A percentile compares a stretch with the other conserved stretches of the same genome.
Conservation (phyloP, 2,888 invertebrate genomes). For the Diloba caeruleocephala region DNA sequence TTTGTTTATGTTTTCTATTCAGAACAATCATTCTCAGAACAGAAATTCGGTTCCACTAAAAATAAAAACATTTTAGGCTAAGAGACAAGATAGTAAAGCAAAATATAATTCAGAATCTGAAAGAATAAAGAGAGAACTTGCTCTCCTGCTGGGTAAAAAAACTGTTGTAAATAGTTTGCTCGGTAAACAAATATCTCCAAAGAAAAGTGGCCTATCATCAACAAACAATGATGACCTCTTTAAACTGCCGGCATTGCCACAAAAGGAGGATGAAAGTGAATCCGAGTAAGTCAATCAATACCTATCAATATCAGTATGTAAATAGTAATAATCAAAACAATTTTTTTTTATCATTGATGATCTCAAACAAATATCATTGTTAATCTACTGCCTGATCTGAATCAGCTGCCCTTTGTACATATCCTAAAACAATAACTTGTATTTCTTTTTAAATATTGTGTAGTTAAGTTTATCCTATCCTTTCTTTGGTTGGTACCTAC, state of each 20-base stretch:
- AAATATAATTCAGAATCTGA: conserved; percentile 92
- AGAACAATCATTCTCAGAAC: conserved; percentile 9
- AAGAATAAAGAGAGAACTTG: conserved; percentile 92
- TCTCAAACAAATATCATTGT: no score
- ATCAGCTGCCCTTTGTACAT: no score
- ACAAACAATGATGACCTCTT: conserved; percentile 90
- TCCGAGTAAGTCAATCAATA: conserved; percentile 88
- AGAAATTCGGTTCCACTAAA: conserved; percentile 1
- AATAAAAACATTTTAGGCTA: conserved; percentile 88
- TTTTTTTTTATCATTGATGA: no score
- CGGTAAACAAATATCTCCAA: conserved; percentile 86
- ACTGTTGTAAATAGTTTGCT: conserved; percentile 93
- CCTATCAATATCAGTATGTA: no score
- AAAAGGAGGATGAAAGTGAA: conserved; percentile 72
- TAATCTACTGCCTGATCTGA: no score
- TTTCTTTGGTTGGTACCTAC: no score
- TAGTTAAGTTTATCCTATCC: no score
- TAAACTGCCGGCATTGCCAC: conserved; percentile 88
- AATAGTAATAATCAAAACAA: no score
- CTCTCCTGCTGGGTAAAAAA: conserved; percentile 93
- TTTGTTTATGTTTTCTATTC: conserved; percentile 20
- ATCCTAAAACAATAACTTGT: no score
- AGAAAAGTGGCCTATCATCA: conserved; percentile 62
- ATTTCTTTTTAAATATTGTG: no score
- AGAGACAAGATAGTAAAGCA: conserved; percentile 92